These are phyloP conservation scores for Norana najaformis DNA, from an alignment of 2,888 invertebrate species.

Conservation along the genomic window DNA sequence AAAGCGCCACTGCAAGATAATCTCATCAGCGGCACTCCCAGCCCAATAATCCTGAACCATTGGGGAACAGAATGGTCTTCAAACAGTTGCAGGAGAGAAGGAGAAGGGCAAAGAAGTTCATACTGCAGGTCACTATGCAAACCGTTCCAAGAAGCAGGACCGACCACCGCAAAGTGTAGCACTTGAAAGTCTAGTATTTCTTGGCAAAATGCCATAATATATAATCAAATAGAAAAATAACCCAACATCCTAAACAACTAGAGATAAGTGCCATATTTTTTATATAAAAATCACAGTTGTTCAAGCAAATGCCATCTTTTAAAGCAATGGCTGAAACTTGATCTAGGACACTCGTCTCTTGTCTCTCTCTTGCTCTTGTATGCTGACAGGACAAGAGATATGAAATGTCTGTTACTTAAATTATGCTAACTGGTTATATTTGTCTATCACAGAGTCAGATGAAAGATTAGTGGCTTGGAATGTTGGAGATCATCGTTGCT, in stretches of 20 bases:
- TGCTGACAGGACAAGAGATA: background rate
- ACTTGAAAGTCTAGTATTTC: background rate
- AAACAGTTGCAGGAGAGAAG: no score
- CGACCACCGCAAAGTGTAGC: no score
- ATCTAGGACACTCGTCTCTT: no score
- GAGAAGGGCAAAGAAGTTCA: no score
- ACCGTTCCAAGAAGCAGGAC: no score
- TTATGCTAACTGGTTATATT: background rate
- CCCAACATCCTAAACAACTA: background rate
- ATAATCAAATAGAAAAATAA: background rate
- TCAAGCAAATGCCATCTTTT: background rate
- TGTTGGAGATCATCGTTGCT: background rate
- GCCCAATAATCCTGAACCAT: no score
- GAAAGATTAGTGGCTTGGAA: background rate
- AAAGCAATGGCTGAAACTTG: background rate
- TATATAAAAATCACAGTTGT: no score
- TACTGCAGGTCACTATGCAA: no score
- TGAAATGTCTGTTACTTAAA: background rate
- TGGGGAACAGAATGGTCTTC: no score
- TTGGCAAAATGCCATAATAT: background rate
- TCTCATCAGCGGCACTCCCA: no score
- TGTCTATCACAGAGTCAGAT: conserved; percentile 14
- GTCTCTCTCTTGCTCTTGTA: background rate
- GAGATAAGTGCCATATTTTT: no score
- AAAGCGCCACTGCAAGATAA: no score